Percentiles rank a stretch among this genome's conserved stretches.
Conservation (phyloP, 2,113 vertebrate species). For the Trichechus manatus region DNA sequence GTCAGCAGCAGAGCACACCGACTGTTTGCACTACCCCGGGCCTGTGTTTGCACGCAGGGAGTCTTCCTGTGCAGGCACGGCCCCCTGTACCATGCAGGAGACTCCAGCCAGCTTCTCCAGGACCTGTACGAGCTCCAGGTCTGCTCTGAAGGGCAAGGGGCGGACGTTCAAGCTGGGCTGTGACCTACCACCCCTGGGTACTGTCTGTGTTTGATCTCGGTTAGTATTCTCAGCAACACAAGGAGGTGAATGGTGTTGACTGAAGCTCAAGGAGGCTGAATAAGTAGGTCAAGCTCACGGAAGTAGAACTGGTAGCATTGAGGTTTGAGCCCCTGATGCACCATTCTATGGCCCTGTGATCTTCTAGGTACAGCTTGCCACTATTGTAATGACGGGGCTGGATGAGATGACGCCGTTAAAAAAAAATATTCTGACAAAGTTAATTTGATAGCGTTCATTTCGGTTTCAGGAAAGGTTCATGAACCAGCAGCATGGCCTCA, state of each 20-base stretch:
- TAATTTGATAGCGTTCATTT: not conserved
- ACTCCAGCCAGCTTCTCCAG: not conserved
- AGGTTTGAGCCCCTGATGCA: not conserved
- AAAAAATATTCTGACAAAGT: not conserved
- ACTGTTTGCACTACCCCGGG: not conserved
- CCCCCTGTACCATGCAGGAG: too few species aligned
- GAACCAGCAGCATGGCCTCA: not conserved
- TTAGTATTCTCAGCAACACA: not conserved
- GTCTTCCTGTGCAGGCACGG: not conserved
- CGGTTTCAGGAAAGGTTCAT: not conserved
- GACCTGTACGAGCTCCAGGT: not conserved
- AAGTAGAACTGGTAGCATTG: not conserved
- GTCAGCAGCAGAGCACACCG: too few species aligned
- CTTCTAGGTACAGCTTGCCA: too few species aligned
- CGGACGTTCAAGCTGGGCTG: not conserved
- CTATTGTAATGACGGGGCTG: fast-evolving
- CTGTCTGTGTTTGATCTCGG: not conserved
- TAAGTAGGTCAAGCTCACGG: not conserved
- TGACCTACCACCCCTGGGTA: not conserved
- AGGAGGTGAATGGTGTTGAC: not conserved
- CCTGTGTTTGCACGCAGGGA: not conserved
- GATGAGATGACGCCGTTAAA: not conserved
- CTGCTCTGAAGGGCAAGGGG: not conserved
- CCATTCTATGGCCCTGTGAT: not conserved
- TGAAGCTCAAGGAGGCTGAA: not conserved